Evolutionary conservation across 1,140 invertebrate genomes (phyloP).

Genomic region (Psilanteris sp.): DNA sequence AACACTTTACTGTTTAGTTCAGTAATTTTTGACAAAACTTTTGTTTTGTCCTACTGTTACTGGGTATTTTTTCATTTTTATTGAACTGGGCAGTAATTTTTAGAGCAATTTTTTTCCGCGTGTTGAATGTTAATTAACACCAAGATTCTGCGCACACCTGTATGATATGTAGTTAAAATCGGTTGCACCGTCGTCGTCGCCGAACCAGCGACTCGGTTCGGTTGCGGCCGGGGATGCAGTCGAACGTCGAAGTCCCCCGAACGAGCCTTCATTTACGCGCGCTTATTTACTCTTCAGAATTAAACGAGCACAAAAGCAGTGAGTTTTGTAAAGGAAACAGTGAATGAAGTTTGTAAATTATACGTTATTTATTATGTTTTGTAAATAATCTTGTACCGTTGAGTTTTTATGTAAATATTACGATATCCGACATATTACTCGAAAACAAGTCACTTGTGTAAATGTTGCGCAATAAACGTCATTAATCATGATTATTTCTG

Average conservation of each 20-base stretch:
- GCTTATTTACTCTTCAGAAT: conserved; percentile 56
- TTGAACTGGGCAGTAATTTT: too few species aligned
- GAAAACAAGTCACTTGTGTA: too few species aligned
- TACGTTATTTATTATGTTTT: conserved; percentile 31
- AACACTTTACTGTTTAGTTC: too few species aligned
- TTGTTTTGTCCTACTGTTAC: too few species aligned
- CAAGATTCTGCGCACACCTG: conserved; percentile 25
- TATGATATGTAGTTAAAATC: conserved; percentile 20
- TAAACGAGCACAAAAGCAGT: conserved; percentile 18
- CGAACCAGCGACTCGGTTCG: conserved; percentile 22
- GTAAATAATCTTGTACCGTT: conserved; percentile 37
- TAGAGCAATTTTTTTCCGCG: too few species aligned
- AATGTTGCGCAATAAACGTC: too few species aligned
- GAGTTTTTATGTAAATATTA: conserved; percentile 22
- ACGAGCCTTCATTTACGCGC: conserved; percentile 22
- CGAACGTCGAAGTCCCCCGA: conserved; percentile 31
- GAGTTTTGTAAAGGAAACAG: conserved; percentile 47
- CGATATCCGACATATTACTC: too few species aligned
- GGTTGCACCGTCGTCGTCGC: conserved; percentile 14
- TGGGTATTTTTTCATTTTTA: too few species aligned
- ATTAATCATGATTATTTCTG: too few species aligned
- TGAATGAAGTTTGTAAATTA: conserved; percentile 58
- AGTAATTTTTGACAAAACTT: too few species aligned
- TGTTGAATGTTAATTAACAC: too few species aligned
- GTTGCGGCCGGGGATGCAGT: conserved; percentile 50